Conservation (phyloP, 2,113 vertebrate species). For the Nothoprocta perdicaria region DNA sequence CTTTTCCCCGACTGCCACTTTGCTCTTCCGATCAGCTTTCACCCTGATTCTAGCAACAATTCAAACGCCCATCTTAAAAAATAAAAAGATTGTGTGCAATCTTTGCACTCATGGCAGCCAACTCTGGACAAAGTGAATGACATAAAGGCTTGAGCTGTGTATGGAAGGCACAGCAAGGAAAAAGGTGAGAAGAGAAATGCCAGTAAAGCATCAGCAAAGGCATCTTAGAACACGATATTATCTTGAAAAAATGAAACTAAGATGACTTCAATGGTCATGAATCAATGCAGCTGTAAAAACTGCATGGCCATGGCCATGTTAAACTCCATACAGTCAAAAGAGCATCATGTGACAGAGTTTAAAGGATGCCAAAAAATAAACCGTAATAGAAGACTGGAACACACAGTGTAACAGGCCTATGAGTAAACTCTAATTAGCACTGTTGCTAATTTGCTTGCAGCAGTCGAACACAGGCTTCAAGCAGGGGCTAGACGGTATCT, state of each 20-base stretch:
- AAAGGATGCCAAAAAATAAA: slow-evolving; percentile 76
- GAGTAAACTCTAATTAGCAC: slow-evolving; percentile 85
- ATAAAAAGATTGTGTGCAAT: background rate
- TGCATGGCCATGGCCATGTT: slow-evolving; percentile 52
- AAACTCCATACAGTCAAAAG: slow-evolving; percentile 62
- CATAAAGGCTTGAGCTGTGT: background rate
- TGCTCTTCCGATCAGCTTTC: background rate
- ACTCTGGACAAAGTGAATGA: background rate
- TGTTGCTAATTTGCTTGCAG: slow-evolving; percentile 84
- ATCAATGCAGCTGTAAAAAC: slow-evolving; percentile 21
- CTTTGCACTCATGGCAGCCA: background rate
- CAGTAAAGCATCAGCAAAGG: background rate
- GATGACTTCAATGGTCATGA: background rate
- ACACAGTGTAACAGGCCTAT: slow-evolving; percentile 70
- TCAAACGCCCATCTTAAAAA: background rate
- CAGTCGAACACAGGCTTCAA: slow-evolving; percentile 78
- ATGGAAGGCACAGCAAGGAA: background rate
- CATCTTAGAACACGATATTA: background rate
- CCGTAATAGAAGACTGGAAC: slow-evolving; percentile 72
- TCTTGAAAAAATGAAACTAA: background rate
- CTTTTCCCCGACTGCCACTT: background rate
- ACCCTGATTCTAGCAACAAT: background rate
- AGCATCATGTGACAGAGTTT: slow-evolving; percentile 54
- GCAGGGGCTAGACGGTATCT: slow-evolving; percentile 80
- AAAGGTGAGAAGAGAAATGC: background rate